phyloP scores from a whole-genome alignment of 2,888 invertebrate genomes.

The Dasypogon diadema region DNA sequence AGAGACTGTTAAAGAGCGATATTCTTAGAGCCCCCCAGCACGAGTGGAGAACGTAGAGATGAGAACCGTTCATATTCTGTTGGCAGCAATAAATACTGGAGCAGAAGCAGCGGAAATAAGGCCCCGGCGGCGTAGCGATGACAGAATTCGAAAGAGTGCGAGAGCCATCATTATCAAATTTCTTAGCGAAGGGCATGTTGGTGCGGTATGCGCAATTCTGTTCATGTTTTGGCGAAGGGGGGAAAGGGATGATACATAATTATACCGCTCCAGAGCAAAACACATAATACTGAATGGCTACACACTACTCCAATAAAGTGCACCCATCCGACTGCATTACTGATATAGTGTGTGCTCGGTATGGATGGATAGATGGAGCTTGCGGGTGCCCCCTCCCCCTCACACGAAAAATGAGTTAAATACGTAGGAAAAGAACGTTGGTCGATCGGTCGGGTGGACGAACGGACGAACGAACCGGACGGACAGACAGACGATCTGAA shows the following conservation, averaged over 20 bases:
- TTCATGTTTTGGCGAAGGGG: background rate
- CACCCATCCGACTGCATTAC: background rate
- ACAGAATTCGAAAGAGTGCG: conserved; percentile 6
- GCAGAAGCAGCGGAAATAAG: background rate
- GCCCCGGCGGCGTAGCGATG: background rate
- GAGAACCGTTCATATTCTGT: too few relatives aligned
- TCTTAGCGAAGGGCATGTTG: background rate
- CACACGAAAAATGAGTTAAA: background rate
- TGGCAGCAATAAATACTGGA: background rate
- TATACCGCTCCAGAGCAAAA: conserved; percentile 8
- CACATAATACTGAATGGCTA: conserved; percentile 6
- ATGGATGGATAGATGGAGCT: background rate
- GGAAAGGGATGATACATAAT: conserved; percentile 39
- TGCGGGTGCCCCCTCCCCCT: background rate
- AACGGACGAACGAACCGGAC: too few relatives aligned
- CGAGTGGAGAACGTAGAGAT: too few relatives aligned
- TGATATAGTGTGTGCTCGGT: background rate
- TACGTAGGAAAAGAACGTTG: background rate
- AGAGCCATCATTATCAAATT: conserved; percentile 6
- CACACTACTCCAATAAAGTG: background rate
- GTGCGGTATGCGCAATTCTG: conserved; percentile 15
- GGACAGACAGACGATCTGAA: too few relatives aligned
- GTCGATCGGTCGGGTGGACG: background rate
- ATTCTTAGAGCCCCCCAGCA: too few relatives aligned
- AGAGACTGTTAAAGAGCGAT: too few relatives aligned